phyloP scores from a whole-genome alignment of 2,797 vertebrate genomes.

The Uromys caudimaculatus region DNA sequence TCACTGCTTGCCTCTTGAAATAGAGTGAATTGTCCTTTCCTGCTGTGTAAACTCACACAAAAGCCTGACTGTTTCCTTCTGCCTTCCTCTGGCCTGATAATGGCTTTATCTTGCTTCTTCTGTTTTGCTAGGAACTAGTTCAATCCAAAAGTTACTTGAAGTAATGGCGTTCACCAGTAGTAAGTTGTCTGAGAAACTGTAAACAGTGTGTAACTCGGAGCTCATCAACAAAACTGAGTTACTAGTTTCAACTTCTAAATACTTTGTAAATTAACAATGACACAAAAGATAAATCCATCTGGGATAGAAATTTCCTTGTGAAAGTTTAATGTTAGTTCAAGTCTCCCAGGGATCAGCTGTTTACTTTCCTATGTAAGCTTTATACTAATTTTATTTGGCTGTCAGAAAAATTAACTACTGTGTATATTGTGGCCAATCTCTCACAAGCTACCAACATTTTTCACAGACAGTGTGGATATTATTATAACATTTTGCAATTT shows the following conservation, averaged over 20 bases:
- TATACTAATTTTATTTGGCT: conserved; percentile 64
- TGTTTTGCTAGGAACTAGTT: conserved; percentile 56
- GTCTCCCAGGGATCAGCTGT: conserved; percentile 17
- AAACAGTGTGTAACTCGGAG: conserved; percentile 48
- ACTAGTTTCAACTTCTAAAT: conserved; percentile 64
- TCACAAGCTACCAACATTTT: conserved; percentile 20
- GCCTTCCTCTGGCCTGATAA: background rate
- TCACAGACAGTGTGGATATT: background rate
- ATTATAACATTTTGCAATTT: conserved; percentile 37
- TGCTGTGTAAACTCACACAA: background rate
- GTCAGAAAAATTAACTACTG: conserved; percentile 53
- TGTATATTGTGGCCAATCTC: conserved; percentile 18
- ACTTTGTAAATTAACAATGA: conserved; percentile 55
- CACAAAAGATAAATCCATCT: conserved; percentile 54
- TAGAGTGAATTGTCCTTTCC: conserved; percentile 37
- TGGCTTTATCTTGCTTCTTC: conserved; percentile 56
- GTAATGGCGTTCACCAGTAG: conserved; percentile 45
- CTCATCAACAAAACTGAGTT: conserved; percentile 55
- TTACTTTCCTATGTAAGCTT: conserved; percentile 66
- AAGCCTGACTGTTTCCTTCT: conserved; percentile 34
- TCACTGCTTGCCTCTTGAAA: conserved; percentile 50
- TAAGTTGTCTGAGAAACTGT: conserved; percentile 63
- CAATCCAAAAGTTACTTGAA: conserved; percentile 66
- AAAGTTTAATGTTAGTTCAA: conserved; percentile 62
- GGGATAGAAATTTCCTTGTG: conserved; percentile 45